Base-by-base conservation (phyloP, 2,888 invertebrate genomes). In the Timema podura region DNA sequence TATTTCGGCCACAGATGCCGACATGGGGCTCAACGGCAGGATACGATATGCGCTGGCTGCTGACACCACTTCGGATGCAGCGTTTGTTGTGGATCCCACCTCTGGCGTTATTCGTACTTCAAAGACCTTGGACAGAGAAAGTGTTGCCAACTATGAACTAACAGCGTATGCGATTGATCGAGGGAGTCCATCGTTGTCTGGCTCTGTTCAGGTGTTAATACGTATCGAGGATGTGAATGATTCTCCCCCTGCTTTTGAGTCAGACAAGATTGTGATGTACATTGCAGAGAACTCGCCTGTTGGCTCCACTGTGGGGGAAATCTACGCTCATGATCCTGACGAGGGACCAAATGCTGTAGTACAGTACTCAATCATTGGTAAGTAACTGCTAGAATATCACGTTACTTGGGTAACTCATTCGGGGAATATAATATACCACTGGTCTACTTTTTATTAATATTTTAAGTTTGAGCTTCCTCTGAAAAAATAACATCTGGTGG, bases 251-350 rank as follows among this genome's bases (percentile, higher is more conserved):
- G 91, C 91, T 0, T 96, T 96, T 81, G 91, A 93, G 72, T 91
- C 92, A 5, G 94, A 95, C 77, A 91, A 92, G 78, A 91, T 98
- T 13, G 88, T 90, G 0, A 87, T 97, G 54, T 95, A 93, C 79
- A 91, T 98, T 6, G 86, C 94, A 0, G 98, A 99, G 82, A 98
- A 99, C 80, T 95, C 95, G n/a, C 97, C 98, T 0, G 88, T 96
- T 0, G 98, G 96, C 0, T 95, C 96, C 0, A 92, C 93, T 0
- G 95, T 98, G 0, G 97, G 96, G 0, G 91, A 92, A 77, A 90
- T 98, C 69, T 88, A 91, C 77, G 94, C 97, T 0, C 90, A 89
- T 76, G 97, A 98, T 82, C 95, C 96, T 0, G 97, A 98, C 76
- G 95, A 95, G 78, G 96, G 95, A 0, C 87, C 89, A 0, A 96